Evolutionary conservation across 1,140 invertebrate genomes (phyloP).

Genomic region (Kradibia gibbosae): DNA sequence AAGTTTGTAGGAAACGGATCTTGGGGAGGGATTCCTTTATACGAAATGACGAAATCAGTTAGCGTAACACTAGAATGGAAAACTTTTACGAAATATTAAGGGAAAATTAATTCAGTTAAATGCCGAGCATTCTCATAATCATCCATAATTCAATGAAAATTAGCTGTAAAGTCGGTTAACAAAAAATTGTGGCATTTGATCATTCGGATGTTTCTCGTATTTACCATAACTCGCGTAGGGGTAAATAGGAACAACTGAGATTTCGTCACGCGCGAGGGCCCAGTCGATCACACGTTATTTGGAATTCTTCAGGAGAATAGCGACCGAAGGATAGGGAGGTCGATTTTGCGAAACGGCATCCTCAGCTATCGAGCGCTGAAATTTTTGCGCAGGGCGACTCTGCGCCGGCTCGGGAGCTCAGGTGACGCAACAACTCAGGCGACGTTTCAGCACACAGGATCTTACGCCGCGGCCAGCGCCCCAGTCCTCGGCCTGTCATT

Average conservation of each 20-base stretch:
- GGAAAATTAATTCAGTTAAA: neutral
- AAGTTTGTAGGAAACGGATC: too few relatives aligned
- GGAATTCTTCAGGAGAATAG: too few relatives aligned
- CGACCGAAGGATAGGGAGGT: too few relatives aligned
- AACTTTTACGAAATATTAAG: neutral
- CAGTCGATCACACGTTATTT: too few relatives aligned
- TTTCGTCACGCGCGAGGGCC: too few relatives aligned
- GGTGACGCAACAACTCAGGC: slow-evolving; percentile 30
- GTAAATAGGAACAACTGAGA: neutral
- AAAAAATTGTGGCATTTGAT: neutral
- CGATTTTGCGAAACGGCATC: neutral
- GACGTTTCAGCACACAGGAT: slow-evolving; percentile 30
- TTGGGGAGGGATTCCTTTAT: too few relatives aligned
- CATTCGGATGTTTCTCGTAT: neutral
- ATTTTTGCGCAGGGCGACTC: slow-evolving; percentile 7
- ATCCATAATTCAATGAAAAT: neutral
- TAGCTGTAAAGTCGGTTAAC: neutral
- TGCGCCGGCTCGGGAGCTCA: neutral
- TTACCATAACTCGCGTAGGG: neutral
- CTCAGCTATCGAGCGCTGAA: neutral
- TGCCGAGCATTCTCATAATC: too few relatives aligned
- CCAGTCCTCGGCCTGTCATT: too few relatives aligned
- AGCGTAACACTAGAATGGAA: too few relatives aligned
- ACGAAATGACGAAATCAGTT: too few relatives aligned
- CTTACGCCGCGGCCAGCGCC: neutral